Evolutionary conservation across 2,888 invertebrate genomes (phyloP).

Genomic region (Drosophila falleni): DNA sequence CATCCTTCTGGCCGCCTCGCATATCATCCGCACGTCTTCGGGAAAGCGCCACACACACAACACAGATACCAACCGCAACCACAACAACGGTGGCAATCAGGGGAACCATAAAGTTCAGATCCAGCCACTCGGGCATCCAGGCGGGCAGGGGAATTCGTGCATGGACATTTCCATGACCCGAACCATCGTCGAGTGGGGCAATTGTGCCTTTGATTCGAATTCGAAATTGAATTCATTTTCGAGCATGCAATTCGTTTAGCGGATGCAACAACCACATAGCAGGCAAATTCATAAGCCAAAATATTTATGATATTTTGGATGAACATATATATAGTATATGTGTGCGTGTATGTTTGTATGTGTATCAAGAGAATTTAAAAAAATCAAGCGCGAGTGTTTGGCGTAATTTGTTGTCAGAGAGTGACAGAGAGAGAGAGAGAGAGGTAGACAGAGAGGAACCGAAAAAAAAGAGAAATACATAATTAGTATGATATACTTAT

Average conservation of each 20-base stretch:
- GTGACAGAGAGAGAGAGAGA: conserved; percentile 51
- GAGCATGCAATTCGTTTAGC: conserved; percentile 52
- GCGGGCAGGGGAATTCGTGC: conserved; percentile 87
- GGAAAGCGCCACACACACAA: conserved; percentile 95
- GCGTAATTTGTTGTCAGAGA: conserved; percentile 26
- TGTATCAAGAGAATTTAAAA: conserved; percentile 15
- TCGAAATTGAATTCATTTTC: conserved; percentile 6
- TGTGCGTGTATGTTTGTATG: conserved; percentile 24
- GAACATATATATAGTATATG: conserved; percentile 1
- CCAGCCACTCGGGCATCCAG: conserved; percentile 95
- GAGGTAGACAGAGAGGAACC: conserved; percentile 44
- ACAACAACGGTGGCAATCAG: conserved; percentile 95
- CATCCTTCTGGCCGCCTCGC: conserved; percentile 92
- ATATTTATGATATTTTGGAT: conserved; percentile 36
- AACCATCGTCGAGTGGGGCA: conserved; percentile 90
- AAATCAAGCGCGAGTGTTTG: conserved; percentile 34
- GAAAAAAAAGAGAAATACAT: conserved; percentile 66
- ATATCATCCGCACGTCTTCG: conserved; percentile 92
- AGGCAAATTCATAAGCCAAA: conserved; percentile 48
- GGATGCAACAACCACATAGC: conserved; percentile 66
- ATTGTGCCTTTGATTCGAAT: conserved; percentile 89
- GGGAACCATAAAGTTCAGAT: conserved; percentile 95
- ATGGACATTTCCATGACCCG: conserved; percentile 85
- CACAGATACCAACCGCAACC: conserved; percentile 94
- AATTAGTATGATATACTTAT: conserved; percentile 77